phyloP scores from a whole-genome alignment of 1,140 invertebrate genomes.

The Euschistus heros region DNA sequence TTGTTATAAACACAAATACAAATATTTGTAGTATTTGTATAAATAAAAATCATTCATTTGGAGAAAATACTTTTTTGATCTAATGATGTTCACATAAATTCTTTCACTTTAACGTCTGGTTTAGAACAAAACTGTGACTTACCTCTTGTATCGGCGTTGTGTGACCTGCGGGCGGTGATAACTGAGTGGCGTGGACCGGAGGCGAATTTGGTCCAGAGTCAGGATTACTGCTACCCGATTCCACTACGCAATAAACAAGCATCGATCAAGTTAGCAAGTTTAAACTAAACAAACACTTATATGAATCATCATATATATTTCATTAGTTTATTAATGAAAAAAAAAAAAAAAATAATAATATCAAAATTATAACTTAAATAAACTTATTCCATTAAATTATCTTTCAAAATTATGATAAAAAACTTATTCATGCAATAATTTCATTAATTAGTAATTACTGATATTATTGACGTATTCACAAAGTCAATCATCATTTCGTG shows the following conservation, averaged over 20 bases:
- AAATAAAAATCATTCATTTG: too few species aligned
- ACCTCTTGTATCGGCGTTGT: conserved; percentile 35
- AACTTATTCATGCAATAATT: too few species aligned
- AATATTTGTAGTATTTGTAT: too few species aligned
- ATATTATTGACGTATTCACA: too few species aligned
- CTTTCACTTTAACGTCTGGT: too few species aligned
- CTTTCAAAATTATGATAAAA: too few species aligned
- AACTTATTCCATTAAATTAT: too few species aligned
- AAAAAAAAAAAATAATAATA: neutral
- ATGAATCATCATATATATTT: neutral
- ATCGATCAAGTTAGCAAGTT: neutral
- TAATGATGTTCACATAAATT: too few species aligned
- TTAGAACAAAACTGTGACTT: neutral
- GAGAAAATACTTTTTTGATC: too few species aligned
- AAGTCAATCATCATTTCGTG: too few species aligned
- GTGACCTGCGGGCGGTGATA: conserved; percentile 45
- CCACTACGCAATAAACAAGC: conserved; percentile 29
- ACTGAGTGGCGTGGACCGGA: conserved; percentile 47
- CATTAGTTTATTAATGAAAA: neutral
- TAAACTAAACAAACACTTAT: neutral
- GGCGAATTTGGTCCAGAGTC: conserved; percentile 75
- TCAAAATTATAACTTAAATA: neutral
- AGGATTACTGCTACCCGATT: conserved; percentile 53
- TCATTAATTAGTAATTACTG: too few species aligned
- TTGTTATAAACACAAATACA: too few species aligned